These are phyloP conservation scores for Pollenia labialis DNA, from an alignment of 2,888 invertebrate species.

Conservation along the genomic window DNA sequence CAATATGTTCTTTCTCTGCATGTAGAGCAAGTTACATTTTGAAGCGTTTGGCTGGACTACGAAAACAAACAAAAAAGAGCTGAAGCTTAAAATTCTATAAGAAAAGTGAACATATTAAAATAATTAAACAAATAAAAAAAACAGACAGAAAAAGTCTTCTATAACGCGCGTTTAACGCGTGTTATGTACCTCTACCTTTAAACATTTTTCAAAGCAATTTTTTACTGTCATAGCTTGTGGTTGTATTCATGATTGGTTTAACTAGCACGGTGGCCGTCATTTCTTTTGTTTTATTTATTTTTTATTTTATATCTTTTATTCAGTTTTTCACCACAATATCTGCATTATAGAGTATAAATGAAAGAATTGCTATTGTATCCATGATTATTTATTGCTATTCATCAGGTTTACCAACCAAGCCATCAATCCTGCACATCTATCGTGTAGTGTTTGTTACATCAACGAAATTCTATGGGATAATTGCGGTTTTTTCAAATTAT, in stretches of 20 bases:
- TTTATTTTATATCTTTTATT: slow-evolving; percentile 9
- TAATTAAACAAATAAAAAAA: no score
- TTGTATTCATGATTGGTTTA: slow-evolving; percentile 25
- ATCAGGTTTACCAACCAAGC: slow-evolving; percentile 10
- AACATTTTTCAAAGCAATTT: slow-evolving; percentile 2
- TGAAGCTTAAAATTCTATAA: no score
- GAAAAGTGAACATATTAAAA: no score
- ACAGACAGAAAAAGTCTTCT: no score
- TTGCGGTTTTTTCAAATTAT: slow-evolving; percentile 15
- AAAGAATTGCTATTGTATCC: slow-evolving; percentile 15
- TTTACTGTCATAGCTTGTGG: neutral
- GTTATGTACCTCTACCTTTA: neutral
- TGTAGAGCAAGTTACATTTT: no score
- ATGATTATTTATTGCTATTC: slow-evolving; percentile 32
- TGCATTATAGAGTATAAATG: neutral
- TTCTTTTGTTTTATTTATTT: neutral
- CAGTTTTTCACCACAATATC: neutral
- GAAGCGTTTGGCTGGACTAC: no score
- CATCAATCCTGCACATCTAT: neutral
- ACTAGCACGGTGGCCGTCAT: slow-evolving; percentile 35
- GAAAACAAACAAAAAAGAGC: no score
- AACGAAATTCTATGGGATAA: slow-evolving; percentile 39
- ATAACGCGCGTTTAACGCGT: no score
- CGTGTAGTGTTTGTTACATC: slow-evolving; percentile 18
- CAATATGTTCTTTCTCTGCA: no score